A percentile compares a stretch with the other conserved stretches of the same genome.
Conservation (phyloP, 2,888 invertebrate species). For the Adelognathus sp. region DNA sequence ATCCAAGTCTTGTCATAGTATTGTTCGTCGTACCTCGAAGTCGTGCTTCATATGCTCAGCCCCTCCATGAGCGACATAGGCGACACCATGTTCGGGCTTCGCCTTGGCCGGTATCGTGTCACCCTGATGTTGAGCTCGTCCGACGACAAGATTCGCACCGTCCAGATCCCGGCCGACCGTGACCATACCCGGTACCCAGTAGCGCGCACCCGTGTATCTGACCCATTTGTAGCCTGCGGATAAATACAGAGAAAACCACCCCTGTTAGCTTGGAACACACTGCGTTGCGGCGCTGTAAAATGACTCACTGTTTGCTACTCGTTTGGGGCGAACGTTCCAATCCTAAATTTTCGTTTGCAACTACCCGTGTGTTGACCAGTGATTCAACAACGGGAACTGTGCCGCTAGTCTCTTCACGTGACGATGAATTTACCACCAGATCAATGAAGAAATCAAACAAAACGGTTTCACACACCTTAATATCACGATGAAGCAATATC, state of each 20-base stretch:
- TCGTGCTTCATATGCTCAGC: conserved; percentile 62
- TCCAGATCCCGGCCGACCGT: conserved; percentile 76
- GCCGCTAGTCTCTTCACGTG: no score
- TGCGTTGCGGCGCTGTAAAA: conserved; percentile 17
- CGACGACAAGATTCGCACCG: conserved; percentile 77
- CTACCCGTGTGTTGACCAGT: no score
- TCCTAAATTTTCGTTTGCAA: no score
- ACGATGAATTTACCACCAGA: no score
- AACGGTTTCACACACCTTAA: no score
- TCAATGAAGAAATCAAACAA: no score
- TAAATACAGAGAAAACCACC: conserved; percentile 4
- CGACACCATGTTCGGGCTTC: conserved; percentile 66
- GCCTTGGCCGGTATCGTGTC: conserved; percentile 67
- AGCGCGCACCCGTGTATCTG: conserved; percentile 66
- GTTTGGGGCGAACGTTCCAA: not conserved
- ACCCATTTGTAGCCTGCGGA: conserved; percentile 71
- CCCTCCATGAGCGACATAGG: conserved; percentile 63
- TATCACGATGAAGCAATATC: no score
- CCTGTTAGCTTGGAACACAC: not conserved
- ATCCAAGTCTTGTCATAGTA: not conserved
- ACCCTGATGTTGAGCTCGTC: conserved; percentile 68
- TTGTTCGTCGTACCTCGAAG: conserved; percentile 60
- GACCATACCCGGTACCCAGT: conserved; percentile 70
- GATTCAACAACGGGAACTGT: no score
- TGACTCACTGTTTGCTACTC: conserved; percentile 9